Conservation (phyloP, 2,113 vertebrate species). For the Triplophysa dalaica region DNA sequence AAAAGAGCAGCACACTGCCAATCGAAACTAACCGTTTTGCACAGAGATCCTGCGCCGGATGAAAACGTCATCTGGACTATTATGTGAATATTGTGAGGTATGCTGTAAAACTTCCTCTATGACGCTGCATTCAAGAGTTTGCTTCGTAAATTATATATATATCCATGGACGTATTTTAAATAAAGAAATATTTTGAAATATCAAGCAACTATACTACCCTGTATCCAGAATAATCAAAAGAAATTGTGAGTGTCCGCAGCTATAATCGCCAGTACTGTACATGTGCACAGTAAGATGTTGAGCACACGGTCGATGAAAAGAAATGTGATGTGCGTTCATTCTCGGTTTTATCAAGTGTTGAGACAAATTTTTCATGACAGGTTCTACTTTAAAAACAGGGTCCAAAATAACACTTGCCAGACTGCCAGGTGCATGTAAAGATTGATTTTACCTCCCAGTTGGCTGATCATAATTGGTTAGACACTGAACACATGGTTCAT, state of each 20-base stretch:
- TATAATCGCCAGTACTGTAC: conserved; percentile 12
- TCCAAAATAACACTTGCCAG: not conserved
- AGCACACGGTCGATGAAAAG: not conserved
- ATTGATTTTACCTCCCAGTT: not conserved
- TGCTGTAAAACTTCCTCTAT: conserved; percentile 32
- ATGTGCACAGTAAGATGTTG: not conserved
- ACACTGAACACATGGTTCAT: not conserved
- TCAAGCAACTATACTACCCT: not conserved
- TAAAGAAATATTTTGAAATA: conserved; percentile 36
- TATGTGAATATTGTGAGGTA: conserved; percentile 34
- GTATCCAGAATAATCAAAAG: conserved; percentile 2
- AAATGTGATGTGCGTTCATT: not conserved
- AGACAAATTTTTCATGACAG: not conserved
- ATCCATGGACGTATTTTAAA: conserved; percentile 13
- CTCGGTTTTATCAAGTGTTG: not conserved
- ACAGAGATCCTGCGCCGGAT: conserved; percentile 1
- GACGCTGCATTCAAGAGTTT: conserved; percentile 18
- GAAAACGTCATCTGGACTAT: not conserved
- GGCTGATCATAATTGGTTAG: not conserved
- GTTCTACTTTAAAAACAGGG: not conserved
- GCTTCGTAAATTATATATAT: conserved; percentile 13
- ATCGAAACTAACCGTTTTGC: conserved; percentile 1
- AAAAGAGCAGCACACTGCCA: conserved; percentile 73
- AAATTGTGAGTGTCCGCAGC: not conserved
- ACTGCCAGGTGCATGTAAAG: not conserved